A percentile compares a stretch with the other conserved stretches of the same genome.
Evolutionary conservation across 1,140 invertebrate species (phyloP).

Genomic region (Acromyrmex charruanus): DNA sequence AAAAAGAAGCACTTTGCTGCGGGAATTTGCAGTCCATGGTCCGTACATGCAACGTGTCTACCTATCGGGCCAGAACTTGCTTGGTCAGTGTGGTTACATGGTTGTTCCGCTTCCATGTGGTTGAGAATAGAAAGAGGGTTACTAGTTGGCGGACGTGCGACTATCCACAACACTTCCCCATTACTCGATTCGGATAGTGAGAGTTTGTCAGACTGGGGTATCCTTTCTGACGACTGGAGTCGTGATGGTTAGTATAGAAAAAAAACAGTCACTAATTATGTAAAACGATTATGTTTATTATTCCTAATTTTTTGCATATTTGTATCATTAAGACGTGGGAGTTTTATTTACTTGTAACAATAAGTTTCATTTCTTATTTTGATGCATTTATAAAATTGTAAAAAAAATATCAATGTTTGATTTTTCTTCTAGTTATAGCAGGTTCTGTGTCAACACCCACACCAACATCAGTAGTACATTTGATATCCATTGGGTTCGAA

Average conservation of each 20-base stretch:
- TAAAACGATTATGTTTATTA: background rate
- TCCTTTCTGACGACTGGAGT: slow-evolving; percentile 85
- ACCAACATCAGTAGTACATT: slow-evolving; percentile 85
- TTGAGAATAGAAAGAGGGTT: slow-evolving; percentile 84
- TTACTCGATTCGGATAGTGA: slow-evolving; percentile 81
- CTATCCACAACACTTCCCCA: slow-evolving; percentile 64
- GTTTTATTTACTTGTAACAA: background rate
- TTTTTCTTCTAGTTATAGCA: slow-evolving; percentile 77
- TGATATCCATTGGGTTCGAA: slow-evolving; percentile 88
- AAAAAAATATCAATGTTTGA: slow-evolving; percentile 36
- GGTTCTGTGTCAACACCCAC: slow-evolving; percentile 82
- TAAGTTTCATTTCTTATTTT: slow-evolving; percentile 37
- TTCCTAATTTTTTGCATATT: background rate
- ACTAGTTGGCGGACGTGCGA: slow-evolving; percentile 67
- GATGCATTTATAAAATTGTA: slow-evolving; percentile 50
- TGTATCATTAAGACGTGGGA: background rate
- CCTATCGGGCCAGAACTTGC: slow-evolving; percentile 86
- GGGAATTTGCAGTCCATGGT: slow-evolving; percentile 86
- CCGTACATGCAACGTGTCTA: slow-evolving; percentile 85
- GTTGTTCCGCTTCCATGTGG: slow-evolving; percentile 88
- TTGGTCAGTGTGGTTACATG: slow-evolving; percentile 89
- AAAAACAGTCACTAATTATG: background rate
- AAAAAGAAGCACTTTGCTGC: slow-evolving; percentile 79
- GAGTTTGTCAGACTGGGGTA: slow-evolving; percentile 84
- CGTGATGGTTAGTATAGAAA: slow-evolving; percentile 79